A percentile compares a stretch with the other conserved stretches of the same genome.
These are phyloP conservation scores for Bubo blakistoni DNA, from an alignment of 2,113 vertebrate genomes.

Conservation along the genomic window DNA sequence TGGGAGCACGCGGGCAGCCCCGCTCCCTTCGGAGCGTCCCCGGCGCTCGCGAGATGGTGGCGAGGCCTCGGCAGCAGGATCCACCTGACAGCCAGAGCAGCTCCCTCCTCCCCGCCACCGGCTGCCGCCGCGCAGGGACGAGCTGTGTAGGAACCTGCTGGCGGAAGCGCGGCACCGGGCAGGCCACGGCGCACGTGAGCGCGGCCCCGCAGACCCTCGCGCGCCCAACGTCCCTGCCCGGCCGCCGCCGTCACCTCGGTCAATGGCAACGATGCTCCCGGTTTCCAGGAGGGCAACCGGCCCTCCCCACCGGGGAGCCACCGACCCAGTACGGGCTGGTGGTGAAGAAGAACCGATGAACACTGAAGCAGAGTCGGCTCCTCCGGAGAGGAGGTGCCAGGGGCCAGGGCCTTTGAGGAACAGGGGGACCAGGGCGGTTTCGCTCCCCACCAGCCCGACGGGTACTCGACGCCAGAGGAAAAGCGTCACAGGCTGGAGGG, in stretches of 20 bases:
- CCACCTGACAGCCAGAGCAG: background rate
- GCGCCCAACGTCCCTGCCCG: fast-evolving
- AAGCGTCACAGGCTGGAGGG: background rate
- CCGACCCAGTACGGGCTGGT: fast-evolving
- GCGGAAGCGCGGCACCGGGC: fast-evolving
- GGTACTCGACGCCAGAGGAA: background rate
- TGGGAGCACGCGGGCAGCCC: background rate
- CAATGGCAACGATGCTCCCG: fast-evolving
- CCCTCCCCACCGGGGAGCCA: fast-evolving
- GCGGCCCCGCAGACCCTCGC: background rate
- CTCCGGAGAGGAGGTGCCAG: background rate
- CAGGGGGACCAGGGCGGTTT: background rate
- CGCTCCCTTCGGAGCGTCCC: fast-evolving
- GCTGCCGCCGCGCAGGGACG: background rate
- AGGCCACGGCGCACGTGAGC: fast-evolving
- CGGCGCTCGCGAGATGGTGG: background rate
- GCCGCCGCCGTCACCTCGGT: background rate
- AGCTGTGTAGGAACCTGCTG: background rate
- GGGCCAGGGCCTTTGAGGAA: background rate
- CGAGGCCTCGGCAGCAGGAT: background rate
- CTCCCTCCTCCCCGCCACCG: background rate
- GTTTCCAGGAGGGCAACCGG: background rate
- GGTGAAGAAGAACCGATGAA: background rate
- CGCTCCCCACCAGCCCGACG: background rate
- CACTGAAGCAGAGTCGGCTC: fast-evolving